Conservation (phyloP, 1,140 invertebrate species). For the Eupristina koningsbergeri region DNA sequence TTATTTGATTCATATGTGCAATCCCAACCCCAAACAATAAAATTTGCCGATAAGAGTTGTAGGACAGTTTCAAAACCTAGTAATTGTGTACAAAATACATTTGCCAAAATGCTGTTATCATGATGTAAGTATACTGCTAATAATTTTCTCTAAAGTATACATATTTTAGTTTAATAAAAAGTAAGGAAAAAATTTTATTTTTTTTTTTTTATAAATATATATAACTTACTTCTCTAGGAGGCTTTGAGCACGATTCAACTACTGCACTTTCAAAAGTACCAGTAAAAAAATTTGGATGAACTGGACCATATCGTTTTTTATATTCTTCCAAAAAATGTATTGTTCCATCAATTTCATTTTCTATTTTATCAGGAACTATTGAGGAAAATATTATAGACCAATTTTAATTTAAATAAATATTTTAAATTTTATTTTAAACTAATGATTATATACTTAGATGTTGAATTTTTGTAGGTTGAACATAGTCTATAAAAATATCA, state of each 20-base stretch:
- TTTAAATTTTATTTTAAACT: constrained; percentile 29
- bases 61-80: constrained; percentile 92
- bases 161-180: constrained; percentile 43
- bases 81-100: constrained; percentile 96
- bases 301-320: constrained; percentile 83
- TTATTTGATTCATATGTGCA: constrained; percentile 90
- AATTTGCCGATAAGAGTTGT: constrained; percentile 88
- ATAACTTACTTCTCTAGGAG: constrained; percentile 85
- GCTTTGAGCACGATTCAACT: constrained; percentile 87
- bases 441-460: constrained; percentile 80
- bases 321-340: constrained; percentile 91
- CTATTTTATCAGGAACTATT: constrained; percentile 88
- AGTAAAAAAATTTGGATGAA: constrained; percentile 91
- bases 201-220: no score
- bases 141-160: constrained; percentile 85
- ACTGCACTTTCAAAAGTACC: constrained; percentile 92
- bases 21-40: constrained; percentile 96
- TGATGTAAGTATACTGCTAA: constrained; percentile 95
- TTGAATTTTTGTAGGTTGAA: constrained; percentile 79
- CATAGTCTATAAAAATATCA: constrained; percentile 87
- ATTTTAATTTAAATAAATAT: neutral
- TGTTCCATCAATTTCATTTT: constrained; percentile 89
- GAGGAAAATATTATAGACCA: neutral
- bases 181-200: no score
- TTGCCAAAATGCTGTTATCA: constrained; percentile 92